phyloP scores from a whole-genome alignment of 92 coral and sea anemone genomes.

The Epizoanthus illoricatus region DNA sequence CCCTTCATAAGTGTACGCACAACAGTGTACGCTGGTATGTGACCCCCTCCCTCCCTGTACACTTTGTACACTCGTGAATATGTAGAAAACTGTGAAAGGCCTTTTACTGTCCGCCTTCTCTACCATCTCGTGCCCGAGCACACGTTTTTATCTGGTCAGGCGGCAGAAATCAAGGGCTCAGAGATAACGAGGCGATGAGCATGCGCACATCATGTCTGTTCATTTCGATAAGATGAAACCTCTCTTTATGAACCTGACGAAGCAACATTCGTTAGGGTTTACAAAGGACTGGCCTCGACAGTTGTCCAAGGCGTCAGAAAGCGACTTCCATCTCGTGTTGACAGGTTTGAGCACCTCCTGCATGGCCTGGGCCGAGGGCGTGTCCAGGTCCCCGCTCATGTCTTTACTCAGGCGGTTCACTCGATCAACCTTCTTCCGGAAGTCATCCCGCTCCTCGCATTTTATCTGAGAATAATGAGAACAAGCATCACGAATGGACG shows the following conservation, averaged over 20 bases:
- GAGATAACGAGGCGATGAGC: too few species aligned
- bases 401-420: slow-evolving; percentile 62
- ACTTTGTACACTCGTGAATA: too few species aligned
- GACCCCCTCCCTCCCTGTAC: too few species aligned
- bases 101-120: too few species aligned
- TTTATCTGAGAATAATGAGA: slow-evolving; percentile 46
- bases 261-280: slow-evolving; percentile 73
- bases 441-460: slow-evolving; percentile 72
- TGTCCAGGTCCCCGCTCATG: slow-evolving; percentile 58
- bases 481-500: background rate
- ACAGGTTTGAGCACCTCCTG: slow-evolving; percentile 60
- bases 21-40: too few species aligned
- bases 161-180: too few species aligned
- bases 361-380: slow-evolving; percentile 62
- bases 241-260: slow-evolving; percentile 61
- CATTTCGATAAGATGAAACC: slow-evolving; percentile 47
- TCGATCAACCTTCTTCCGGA: slow-evolving; percentile 60
- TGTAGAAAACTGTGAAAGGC: too few species aligned
- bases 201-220: background rate
- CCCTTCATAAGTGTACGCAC: too few species aligned
- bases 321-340: slow-evolving; percentile 74
- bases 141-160: too few species aligned
- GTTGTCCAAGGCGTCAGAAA: slow-evolving; percentile 61
- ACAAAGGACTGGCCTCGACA: slow-evolving; percentile 57
- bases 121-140: too few species aligned